Base-by-base conservation (phyloP, 2,113 vertebrate species). In the Coturnix japonica region DNA sequence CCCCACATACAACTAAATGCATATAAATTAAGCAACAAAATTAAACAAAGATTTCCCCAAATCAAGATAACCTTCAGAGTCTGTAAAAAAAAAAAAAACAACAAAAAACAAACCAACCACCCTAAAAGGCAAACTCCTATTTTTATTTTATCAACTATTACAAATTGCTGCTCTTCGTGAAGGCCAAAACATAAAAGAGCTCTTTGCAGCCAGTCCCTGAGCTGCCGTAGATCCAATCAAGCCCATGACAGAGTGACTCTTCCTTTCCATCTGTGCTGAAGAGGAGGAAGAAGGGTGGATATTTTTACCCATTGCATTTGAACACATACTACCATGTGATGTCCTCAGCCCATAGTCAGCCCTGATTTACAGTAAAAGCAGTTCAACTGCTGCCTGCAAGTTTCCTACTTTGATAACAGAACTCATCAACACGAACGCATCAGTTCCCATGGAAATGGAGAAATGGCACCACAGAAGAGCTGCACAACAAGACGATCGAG, bases 221-320 rank as follows among this genome's bases (percentile, higher is more conserved):
- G 47, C 28, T 87, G 78, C 89, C 39, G 49, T 0, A 81, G 69
- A 93, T 67, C 53, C 43, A 44, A 71, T 37, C 57, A n/a, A 49
- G 35, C 11, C 72, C 39, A 14, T 8, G 35, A 41, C 76, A 60
- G 59, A 79, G 79, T 0, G n/a, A 64, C 70, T 84, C 46, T 59
- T 91, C 87, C 88, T 90, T 87, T 89, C 88, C 88, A 74, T 86
- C 66, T 95, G 60, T 70, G 71, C 37, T 30, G 11, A 49, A 63
- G 84, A 81, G 65, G 76, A 88, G 57, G 87, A 89, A 91, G 87
- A 16, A 91, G 91, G 89, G 79, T 76, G 59, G 71, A 10, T 95
- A 94, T 94, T 94, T 96, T 92, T 94, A 96, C 85, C 77, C 67
- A 9, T 65, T 71, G 26, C 47, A 76, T 81, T 89, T 88, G 82